phyloP scores from a whole-genome alignment of 2,888 invertebrate species.

The Harpalus rubripes region DNA sequence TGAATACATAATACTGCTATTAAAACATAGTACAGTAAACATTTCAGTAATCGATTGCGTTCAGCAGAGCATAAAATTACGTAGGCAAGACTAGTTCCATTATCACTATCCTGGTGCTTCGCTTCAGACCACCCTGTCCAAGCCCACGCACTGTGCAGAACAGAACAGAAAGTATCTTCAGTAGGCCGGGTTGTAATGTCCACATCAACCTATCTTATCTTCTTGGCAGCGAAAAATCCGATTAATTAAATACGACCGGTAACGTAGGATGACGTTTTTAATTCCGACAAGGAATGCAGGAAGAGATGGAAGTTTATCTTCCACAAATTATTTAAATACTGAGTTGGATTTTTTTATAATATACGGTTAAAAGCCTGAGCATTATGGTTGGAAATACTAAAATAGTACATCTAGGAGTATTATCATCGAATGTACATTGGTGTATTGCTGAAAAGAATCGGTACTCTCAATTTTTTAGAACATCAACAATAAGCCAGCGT shows the following conservation, averaged over 20 bases:
- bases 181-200: conserved; percentile 10
- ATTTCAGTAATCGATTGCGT: neutral
- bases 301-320: conserved; percentile 41
- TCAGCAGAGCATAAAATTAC: conserved; percentile 32
- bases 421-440: no score
- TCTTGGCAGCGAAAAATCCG: conserved; percentile 17
- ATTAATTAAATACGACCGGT: conserved; percentile 31
- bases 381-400: neutral
- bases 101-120: neutral
- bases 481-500: no score
- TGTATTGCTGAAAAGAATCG: no score
- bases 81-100: conserved; percentile 34
- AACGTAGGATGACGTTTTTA: conserved; percentile 43
- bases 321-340: conserved; percentile 33
- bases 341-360: neutral
- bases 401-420: no score
- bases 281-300: conserved; percentile 37
- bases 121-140: conserved; percentile 25
- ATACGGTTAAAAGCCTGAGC: neutral
- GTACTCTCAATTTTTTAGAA: no score
- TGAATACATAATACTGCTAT: neutral
- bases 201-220: conserved; percentile 25
- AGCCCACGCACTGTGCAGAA: conserved; percentile 10
- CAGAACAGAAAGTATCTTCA: conserved; percentile 12
- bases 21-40: conserved; percentile 10